Evolutionary conservation across 2,113 vertebrate genomes (phyloP), one percentile per base, ranked within the genome.

Genomic region (Tonatia bakeri): DNA sequence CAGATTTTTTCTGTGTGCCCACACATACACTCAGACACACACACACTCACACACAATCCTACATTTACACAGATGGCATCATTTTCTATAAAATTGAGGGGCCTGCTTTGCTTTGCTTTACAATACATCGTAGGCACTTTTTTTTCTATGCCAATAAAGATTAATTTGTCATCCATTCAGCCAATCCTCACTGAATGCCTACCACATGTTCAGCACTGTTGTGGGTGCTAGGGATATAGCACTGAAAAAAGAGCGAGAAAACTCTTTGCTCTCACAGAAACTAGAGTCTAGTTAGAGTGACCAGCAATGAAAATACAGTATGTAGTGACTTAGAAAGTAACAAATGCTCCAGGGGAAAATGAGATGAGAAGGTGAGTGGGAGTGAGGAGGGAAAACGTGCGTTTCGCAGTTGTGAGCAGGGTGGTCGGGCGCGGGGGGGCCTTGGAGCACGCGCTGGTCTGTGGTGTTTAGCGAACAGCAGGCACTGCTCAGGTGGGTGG

Each of bases 21-120:
- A 77, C 38, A 33, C 2, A 26, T 36, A 7, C 73, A 5, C 75
- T 89, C 43, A 56, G 52, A 95, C 38, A 81, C 31, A 59, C 64
- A 81, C 31, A 70, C 20, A 26, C 52, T 14, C 28, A 92, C 38
- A 73, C 43, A 19, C 17, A 70, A 4, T 56, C 14, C 33, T 73
- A 3, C 70, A 40, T 91, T 91, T 72, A 67, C 43, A 40, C 45
- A 67, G 15, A 72, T 54, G 73, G 47, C 36, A 24, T 87, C 31
- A 65, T 83, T 54, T 54, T 38, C 38, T 69, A 9, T 75, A 40
- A 79, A 69, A 81, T 28, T 8, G 33, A 83, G 16, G 31, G 16
- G 7, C 61, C 40, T 79, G 19, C 40, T 92, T n/a, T 76, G 61
- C 83, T 90, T 82, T 70, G 84, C 52, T 80, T 50, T 59, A 64